Evolutionary conservation across 30 jellyfish, hydroid and myxozoan species (phyloP), one percentile per base, ranked within the genome.

Genomic region (Turritopsis rubra): DNA sequence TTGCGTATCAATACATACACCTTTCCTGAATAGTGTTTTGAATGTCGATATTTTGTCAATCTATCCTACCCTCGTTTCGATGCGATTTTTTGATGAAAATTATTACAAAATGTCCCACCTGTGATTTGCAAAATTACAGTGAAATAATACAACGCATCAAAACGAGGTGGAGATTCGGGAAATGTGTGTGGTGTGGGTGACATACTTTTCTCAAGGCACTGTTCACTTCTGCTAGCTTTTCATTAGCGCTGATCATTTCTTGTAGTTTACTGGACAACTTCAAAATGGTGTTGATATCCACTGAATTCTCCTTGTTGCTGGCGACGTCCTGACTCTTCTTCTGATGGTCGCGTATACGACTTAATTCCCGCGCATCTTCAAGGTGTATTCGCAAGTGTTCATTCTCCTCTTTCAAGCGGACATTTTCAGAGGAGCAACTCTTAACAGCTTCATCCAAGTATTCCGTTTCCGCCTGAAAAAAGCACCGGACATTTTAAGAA

Each of bases 191-290:
- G 16, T n/a, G 8, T 17, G 17, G 16, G 0, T 21, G n/a, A 65
- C 86, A 7, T 22, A 94, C 99, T 93, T 86, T 75, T 84, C 85
- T 89, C 75, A 83, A 73, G 18, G 84, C 54, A 18, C 53, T 65
- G 71, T 84, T 89, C 66, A 86, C 90, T 7, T 87, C 90, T 77
- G 96, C 81, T 20, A 94, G 65, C n/a, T 66, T 71, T 60, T 86
- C 94, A 79, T 94, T 94, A 31, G 25, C 66, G 52, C 85, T 86
- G 71, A 89, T 88, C 95, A 86, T 84, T 31, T 89, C 96, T 86
- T 94, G 99, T n/a, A 94, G 88, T 22, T 94, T 90, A 21, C 95
- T 81, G 0, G 99, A 94, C 83, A 94, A 86, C 74, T 87, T 86
- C 85, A 94, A 54, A 73, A 94, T 88, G 8, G 99, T 94, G 70